These are phyloP conservation scores for Phoeniculus purpureus DNA, from an alignment of 2,797 vertebrate species.

Conservation along the genomic window DNA sequence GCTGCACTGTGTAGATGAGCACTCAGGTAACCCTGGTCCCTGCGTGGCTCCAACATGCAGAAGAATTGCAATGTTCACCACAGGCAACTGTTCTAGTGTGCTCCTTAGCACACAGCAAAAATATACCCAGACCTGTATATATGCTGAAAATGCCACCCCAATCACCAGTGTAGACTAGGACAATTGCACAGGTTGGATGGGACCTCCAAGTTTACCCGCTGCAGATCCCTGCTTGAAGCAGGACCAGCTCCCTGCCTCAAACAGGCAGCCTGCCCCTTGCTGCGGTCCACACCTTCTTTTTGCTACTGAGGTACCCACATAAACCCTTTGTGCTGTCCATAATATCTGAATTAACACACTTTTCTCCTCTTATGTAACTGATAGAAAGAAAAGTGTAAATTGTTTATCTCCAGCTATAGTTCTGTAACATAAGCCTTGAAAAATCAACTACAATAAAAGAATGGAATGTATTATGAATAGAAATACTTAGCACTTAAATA, in stretches of 20 bases:
- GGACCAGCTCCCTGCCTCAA: not conserved
- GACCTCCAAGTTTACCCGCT: not conserved
- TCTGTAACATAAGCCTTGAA: not conserved
- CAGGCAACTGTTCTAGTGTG: not conserved
- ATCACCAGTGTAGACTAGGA: not conserved
- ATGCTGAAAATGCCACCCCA: not conserved
- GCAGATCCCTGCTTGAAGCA: not conserved
- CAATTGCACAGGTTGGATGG: not conserved
- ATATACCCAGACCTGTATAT: not conserved
- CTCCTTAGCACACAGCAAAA: not conserved
- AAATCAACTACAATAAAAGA: not conserved
- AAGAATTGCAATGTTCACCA: not conserved
- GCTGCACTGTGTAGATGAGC: not conserved
- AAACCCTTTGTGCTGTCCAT: not conserved
- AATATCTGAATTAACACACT: not conserved
- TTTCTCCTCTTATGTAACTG: not conserved
- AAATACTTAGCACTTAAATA: not conserved
- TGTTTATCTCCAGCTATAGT: not conserved
- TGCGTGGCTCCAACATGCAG: not conserved
- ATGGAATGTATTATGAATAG: not conserved
- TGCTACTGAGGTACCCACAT: not conserved
- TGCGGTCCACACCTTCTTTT: not conserved
- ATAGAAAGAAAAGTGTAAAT: not conserved
- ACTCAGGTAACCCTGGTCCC: not conserved
- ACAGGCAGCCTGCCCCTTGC: not conserved